These are phyloP conservation scores for Alaudala cheleensis DNA, from an alignment of 2,113 vertebrate genomes.

Conservation along the genomic window DNA sequence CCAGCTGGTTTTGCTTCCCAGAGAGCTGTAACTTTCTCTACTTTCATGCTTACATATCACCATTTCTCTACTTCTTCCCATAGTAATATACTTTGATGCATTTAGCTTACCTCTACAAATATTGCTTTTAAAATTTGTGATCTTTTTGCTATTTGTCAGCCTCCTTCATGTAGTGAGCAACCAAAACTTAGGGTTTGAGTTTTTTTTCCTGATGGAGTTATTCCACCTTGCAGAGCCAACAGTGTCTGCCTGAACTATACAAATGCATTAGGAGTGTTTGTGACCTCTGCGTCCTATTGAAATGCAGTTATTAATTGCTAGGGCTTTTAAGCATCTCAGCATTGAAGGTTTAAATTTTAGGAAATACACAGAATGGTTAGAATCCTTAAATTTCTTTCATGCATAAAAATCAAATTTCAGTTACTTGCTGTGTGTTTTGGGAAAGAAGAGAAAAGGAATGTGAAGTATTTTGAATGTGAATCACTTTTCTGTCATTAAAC, in stretches of 20 bases:
- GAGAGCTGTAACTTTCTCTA: background rate
- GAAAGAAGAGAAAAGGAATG: background rate
- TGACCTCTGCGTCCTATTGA: background rate
- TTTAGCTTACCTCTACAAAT: background rate
- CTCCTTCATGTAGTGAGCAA: background rate
- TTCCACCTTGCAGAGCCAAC: background rate
- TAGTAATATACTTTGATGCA: background rate
- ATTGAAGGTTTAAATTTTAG: background rate
- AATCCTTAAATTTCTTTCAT: background rate
- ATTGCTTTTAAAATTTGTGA: background rate
- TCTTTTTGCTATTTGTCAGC: background rate
- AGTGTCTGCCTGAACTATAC: background rate
- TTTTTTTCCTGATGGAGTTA: background rate
- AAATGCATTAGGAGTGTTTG: background rate
- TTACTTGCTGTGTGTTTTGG: background rate
- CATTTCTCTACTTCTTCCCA: background rate
- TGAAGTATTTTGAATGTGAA: background rate
- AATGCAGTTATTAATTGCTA: background rate
- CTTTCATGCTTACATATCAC: background rate
- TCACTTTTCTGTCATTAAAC: background rate
- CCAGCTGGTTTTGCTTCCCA: background rate
- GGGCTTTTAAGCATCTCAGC: background rate
- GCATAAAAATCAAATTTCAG: background rate
- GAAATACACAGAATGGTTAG: background rate
- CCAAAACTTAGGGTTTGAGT: accelerated